Percentiles rank a stretch among this genome's conserved stretches.
phyloP scores from a whole-genome alignment of 64 coral and sea anemone genomes.

The Montipora sp. region DNA sequence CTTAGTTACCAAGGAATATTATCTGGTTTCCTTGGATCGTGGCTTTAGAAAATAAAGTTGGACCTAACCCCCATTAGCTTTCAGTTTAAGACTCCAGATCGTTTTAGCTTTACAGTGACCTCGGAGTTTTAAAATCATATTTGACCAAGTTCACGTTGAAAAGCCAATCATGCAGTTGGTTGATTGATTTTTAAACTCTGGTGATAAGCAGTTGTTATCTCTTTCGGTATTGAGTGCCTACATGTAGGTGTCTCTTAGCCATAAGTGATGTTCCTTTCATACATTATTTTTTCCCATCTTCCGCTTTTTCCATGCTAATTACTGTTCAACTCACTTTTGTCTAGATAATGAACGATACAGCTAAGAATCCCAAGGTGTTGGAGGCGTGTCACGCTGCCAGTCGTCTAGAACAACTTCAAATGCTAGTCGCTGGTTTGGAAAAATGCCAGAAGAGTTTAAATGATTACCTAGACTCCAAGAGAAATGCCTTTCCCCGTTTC shows the following conservation, averaged over 20 bases:
- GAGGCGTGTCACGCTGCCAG: slow-evolving; percentile 93
- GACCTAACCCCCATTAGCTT: too few species aligned
- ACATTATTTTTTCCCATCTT: not conserved
- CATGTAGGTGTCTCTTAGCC: too few species aligned
- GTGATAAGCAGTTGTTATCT: too few species aligned
- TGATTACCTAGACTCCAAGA: slow-evolving; percentile 99
- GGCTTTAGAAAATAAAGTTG: too few species aligned
- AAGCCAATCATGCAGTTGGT: too few species aligned
- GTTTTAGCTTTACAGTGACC: too few species aligned
- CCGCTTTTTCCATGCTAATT: not conserved
- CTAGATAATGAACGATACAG: slow-evolving; percentile 95
- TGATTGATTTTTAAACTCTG: too few species aligned
- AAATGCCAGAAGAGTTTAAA: slow-evolving; percentile 99
- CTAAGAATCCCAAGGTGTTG: slow-evolving; percentile 96
- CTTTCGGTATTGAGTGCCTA: not conserved
- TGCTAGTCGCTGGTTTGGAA: slow-evolving; percentile 90
- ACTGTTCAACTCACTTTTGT: not conserved
- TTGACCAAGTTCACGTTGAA: too few species aligned
- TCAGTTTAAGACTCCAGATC: too few species aligned
- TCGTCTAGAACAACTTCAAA: slow-evolving; percentile 92
- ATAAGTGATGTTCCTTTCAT: not conserved
- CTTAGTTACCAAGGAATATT: too few species aligned
- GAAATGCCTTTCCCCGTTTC: slow-evolving; percentile 97
- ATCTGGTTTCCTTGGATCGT: too few species aligned
- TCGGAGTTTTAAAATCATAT: too few species aligned